Base-by-base conservation (phyloP, 1,140 invertebrate species). In the Vollenhovia emeryi region DNA sequence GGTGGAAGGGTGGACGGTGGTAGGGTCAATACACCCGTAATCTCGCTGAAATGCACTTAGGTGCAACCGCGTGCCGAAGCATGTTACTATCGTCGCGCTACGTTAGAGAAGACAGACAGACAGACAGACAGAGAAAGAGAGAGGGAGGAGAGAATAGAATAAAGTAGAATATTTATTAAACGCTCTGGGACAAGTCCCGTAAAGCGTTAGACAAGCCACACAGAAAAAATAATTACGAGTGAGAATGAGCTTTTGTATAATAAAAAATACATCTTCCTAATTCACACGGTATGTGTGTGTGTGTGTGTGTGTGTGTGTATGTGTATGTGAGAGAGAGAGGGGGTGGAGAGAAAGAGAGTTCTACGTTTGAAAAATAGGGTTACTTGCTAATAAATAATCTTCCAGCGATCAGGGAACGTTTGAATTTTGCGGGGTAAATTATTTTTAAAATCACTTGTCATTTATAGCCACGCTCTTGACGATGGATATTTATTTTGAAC, bases 21-120 rank as follows among this genome's bases (percentile, higher is more conserved):
- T 85, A 80, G 85, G 87, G 88, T 90, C 85, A 87, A 90, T 86
- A 84, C 74, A 80, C 87, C 55, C 88, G 85, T 90, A 87, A 90
- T 89, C 87, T 89, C 84, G 87, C 69, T 88, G 87, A 86, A 89
- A 88, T 88, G 87, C 87, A 87, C 80, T 88, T 88, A 80, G 86
- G 60, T 71, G 87, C 87, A 85, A 85, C 80, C 85, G 69, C 71
- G 71, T 80, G 69, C 64, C 84, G 69, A 85, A 52, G 86, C 82
- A 85, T 85, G 84, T 66, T 88, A 68, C 82, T 85, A 80, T 88
- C 88, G 87, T 40, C 45, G 62, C 76, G 64, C 76, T 87, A 73
- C 73, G 79, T 55, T 33, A 75, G 33, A 59, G 52, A n/a, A n/a
- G n/a, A n/a, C n/a, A n/a, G n/a, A n/a, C n/a, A n/a, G n/a, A n/a